A percentile compares a stretch with the other conserved stretches of the same genome.
Conservation (phyloP, 2,797 vertebrate genomes). For the Lateolabrax maculatus region DNA sequence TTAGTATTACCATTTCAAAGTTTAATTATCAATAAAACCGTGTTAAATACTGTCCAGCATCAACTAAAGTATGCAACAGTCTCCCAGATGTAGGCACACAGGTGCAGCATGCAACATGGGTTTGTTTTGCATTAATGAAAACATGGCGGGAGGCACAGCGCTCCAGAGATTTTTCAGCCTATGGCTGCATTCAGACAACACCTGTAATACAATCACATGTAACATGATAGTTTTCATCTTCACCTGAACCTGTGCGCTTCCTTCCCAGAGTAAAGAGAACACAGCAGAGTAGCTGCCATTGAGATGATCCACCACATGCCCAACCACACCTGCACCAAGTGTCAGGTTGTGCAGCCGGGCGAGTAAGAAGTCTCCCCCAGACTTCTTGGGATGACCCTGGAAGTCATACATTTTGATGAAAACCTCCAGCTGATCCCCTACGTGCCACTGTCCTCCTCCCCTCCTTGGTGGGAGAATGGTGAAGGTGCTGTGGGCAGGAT, state of each 20-base stretch:
- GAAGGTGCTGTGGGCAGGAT: constrained; percentile 55
- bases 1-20: no score
- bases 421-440: constrained; percentile 54
- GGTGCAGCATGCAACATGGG: no score
- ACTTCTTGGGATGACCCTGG: constrained; percentile 34
- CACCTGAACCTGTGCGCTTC: constrained; percentile 53
- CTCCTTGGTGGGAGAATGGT: constrained; percentile 33
- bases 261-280: constrained; percentile 65
- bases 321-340: constrained; percentile 58
- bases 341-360: constrained; percentile 32
- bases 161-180: no score
- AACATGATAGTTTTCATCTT: neutral
- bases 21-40: no score
- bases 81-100: no score
- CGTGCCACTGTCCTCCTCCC: constrained; percentile 23
- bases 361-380: constrained; percentile 60
- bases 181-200: no score
- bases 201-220: no score
- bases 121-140: no score
- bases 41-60: no score
- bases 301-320: constrained; percentile 59
- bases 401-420: constrained; percentile 46
- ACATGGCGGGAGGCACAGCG: no score
- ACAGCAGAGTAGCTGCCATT: constrained; percentile 63
- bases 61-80: no score